Evolutionary conservation across 2,797 vertebrate genomes (phyloP), one percentile per base, ranked within the genome.

Genomic region (Etheostoma perlongum): DNA sequence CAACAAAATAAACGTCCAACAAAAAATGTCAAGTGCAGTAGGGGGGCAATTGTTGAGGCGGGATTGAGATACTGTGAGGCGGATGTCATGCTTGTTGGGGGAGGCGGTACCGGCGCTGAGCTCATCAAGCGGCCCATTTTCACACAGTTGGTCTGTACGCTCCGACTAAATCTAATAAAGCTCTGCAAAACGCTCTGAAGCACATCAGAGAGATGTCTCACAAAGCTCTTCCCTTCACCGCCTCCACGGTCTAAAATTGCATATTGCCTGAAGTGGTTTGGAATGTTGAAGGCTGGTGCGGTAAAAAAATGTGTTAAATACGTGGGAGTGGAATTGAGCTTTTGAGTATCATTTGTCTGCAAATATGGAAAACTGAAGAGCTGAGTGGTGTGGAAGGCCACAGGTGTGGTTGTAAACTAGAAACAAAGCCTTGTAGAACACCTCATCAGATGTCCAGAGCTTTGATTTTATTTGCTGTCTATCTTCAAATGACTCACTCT

Each of bases 291-390:
- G 49, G 81, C 84, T 80, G 83, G 79, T 69, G 82, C 23, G 13
- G 69, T 79, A 72, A 72, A 72, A 72, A 85, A 90, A 89, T 53
- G 85, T 89, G 85, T 87, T 91, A 89, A 91, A 87, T 87, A 84
- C 19, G 86, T 91, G 84, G 90, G 88, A 87, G 88, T 86, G 48
- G 63, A 64, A 85, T 76, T 62, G 61, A 78, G 83, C 57, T 73
- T 88, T 85, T 23, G 77, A 90, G 79, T 61, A 65, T 75, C 51
- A 78, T 77, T 82, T 15, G 30, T 85, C 77, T 49, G 67, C 82
- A 79, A 79, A 75, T 27, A 70, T 71, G 70, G 58, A 76, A 70
- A 86, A 71, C 61, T 75, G 76, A 74, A 81, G 85, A 68, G 82
- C 72, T 23, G 0, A 0, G 64, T 51, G 76, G 40, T 55, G 67